Base-by-base conservation (phyloP, 1,140 invertebrate species). In the Bombus confusus region DNA sequence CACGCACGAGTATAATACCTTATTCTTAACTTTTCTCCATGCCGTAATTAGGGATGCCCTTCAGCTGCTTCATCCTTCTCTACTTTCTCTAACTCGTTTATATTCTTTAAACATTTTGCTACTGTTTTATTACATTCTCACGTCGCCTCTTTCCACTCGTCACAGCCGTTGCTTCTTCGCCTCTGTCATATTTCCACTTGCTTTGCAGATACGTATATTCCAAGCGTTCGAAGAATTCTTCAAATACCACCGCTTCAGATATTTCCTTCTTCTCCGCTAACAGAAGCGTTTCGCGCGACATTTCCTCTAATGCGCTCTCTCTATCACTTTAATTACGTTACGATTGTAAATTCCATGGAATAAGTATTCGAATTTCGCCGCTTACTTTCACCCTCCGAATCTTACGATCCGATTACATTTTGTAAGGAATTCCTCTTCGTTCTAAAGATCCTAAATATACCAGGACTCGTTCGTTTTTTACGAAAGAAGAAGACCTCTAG, bases 361-460 rank as follows among this genome's bases (percentile, higher is more conserved):
- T 12, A n/a, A n/a, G 28, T n/a, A 62, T 13, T n/a, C 28, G 59
- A 62, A 62, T 9, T 62, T 28, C 59, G 10, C 28, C 59, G 59
- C n/a, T 62, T 62, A 28, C 28, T n/a, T 13, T n/a, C 12, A 3
- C 28, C 6, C 1, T 0, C 0, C 3, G 12, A n/a, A 28, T n/a
- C 59, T 13, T n/a, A 62, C 28, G 59, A 5, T 62, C 59, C 59
- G 28, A n/a, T 13, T 62, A 62, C 25, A n/a, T n/a, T n/a, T n/a
- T 13, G 3, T 9, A n/a, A 62, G 59, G n/a, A 62, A 62, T 62
- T 62, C 28, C 28, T 13, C 3, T 15, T 13, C 59, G 13, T 25
- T 66, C 18, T 37, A 37, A 41, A 31, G 22, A 41, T 34, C 41
- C n/a, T 10, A 34, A 47, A 31, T 9, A 13, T 39, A 2, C 25